Percentiles rank a stretch among this genome's conserved stretches.
Evolutionary conservation across 2,888 invertebrate species (phyloP).

Genomic region (Parnassius smintheus): DNA sequence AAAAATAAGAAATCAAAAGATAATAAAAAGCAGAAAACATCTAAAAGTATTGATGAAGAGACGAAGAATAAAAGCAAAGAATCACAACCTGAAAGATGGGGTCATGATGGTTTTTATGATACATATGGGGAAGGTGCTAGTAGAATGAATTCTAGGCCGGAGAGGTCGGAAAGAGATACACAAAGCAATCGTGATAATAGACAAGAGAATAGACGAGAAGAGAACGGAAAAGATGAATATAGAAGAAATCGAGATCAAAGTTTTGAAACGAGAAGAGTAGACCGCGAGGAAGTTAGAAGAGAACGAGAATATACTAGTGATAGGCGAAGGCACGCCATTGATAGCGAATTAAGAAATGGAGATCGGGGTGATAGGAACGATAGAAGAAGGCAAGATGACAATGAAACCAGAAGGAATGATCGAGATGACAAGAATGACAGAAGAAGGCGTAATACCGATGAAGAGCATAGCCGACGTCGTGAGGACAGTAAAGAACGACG

Average conservation of each 20-base stretch:
- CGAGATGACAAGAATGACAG: conserved; percentile 28
- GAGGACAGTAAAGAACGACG: conserved; percentile 28
- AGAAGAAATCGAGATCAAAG: conserved; percentile 21
- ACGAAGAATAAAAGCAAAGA: conserved; percentile 28
- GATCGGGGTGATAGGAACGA: conserved; percentile 26
- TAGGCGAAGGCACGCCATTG: conserved; percentile 22
- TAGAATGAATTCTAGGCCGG: conserved; percentile 46
- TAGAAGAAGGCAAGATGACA: conserved; percentile 28
- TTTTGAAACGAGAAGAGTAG: conserved; percentile 24
- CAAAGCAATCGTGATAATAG: conserved; percentile 28
- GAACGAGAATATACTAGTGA: conserved; percentile 25
- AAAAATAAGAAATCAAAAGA: conserved; percentile 46
- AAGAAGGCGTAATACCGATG: conserved; percentile 25
- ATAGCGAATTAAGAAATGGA: conserved; percentile 15
- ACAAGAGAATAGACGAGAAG: conserved; percentile 20
- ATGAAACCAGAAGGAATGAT: conserved; percentile 22
- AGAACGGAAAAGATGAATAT: conserved; percentile 27
- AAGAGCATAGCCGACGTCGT: conserved; percentile 22
- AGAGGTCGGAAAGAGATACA: conserved; percentile 44
- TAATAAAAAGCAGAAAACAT: conserved; percentile 46
- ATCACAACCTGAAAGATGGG: conserved; percentile 59
- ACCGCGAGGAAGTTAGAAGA: conserved; percentile 30
- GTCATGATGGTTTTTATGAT: conserved; percentile 72
- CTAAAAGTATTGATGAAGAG: conserved; percentile 44
- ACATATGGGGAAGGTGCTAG: conserved; percentile 66